phyloP scores from a whole-genome alignment of 2,113 vertebrate genomes.

The Paramormyrops kingsleyae region DNA sequence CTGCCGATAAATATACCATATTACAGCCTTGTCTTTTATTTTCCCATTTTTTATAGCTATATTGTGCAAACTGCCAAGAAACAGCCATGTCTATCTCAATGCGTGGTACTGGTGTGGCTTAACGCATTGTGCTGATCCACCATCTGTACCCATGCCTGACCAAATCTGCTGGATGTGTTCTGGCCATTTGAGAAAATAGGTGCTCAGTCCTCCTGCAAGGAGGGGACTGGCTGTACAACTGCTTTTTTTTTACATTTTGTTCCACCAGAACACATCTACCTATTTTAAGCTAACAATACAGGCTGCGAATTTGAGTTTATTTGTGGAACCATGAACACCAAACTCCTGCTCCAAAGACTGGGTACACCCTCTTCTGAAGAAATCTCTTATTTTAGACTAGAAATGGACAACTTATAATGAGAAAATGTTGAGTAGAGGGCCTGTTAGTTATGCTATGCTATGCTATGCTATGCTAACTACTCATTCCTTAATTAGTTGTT shows the following conservation, averaged over 20 bases:
- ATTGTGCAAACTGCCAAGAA: neutral
- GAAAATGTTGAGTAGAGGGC: neutral
- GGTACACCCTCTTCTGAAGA: neutral
- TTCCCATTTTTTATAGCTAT: neutral
- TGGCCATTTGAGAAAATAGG: neutral
- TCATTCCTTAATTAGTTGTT: neutral
- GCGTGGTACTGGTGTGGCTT: neutral
- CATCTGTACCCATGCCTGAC: neutral
- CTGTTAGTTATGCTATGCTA: neutral
- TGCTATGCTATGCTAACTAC: neutral
- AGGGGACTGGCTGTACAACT: neutral
- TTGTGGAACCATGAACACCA: neutral
- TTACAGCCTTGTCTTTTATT: neutral
- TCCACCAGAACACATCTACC: constrained; percentile 6
- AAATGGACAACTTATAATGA: neutral
- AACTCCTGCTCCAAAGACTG: neutral
- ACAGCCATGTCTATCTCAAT: neutral
- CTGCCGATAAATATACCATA: neutral
- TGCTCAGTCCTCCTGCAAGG: neutral
- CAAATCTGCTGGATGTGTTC: neutral
- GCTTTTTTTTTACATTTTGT: neutral
- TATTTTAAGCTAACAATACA: neutral
- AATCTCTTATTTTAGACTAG: neutral
- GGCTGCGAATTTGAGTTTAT: neutral
- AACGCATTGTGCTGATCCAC: neutral